Conservation (phyloP, 2,113 vertebrate species). For the Phaethon lepturus region DNA sequence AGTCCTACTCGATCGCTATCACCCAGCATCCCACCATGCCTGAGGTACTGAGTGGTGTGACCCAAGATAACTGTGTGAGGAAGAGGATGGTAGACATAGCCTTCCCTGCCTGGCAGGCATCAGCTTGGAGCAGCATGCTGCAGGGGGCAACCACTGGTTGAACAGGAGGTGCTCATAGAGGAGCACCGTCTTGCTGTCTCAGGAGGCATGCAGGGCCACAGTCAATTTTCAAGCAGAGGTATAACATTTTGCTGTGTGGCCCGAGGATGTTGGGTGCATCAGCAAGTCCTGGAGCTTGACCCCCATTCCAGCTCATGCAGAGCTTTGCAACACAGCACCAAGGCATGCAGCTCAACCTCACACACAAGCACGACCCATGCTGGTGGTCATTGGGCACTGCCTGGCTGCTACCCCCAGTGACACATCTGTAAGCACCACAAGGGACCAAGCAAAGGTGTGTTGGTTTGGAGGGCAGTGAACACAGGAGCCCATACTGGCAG, state of each 20-base stretch:
- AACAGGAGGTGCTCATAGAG: not conserved
- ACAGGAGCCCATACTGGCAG: not conserved
- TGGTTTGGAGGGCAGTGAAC: not conserved
- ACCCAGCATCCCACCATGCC: too few relatives aligned
- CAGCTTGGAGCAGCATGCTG: not conserved
- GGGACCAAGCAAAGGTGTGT: not conserved
- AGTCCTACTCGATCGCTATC: not conserved
- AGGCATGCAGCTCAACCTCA: not conserved
- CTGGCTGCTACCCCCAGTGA: not conserved
- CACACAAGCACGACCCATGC: not conserved
- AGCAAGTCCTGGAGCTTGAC: not conserved
- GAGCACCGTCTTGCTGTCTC: not conserved
- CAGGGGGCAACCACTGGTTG: not conserved
- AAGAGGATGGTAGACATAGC: not conserved
- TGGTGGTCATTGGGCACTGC: not conserved
- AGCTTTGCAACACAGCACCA: accelerated
- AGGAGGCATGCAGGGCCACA: not conserved
- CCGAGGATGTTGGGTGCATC: not conserved
- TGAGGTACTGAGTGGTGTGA: too few relatives aligned
- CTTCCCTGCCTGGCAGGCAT: not conserved
- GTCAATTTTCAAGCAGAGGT: not conserved
- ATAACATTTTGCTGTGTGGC: not conserved
- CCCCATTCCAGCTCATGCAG: not conserved
- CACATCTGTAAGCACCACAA: not conserved
- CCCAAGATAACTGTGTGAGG: not conserved